phyloP scores from a whole-genome alignment of 1,140 invertebrate genomes.

The Argopecten irradians region DNA sequence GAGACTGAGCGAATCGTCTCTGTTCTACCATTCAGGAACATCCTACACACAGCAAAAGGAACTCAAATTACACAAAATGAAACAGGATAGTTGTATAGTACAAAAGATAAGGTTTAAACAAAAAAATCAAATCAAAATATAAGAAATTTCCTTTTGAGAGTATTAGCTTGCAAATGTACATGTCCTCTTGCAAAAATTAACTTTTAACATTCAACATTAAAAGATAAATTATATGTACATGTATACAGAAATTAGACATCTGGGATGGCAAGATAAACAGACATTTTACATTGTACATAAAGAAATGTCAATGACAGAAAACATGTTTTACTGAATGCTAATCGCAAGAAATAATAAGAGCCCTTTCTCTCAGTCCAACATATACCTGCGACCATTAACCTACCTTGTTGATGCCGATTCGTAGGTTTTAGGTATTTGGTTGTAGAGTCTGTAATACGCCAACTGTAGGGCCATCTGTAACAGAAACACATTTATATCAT shows the following conservation, averaged over 20 bases:
- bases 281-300: too few relatives aligned
- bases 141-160: not conserved
- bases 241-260: too few relatives aligned
- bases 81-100: not conserved
- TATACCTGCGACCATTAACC: not conserved
- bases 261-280: too few relatives aligned
- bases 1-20: constrained; percentile 66
- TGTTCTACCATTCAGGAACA: constrained; percentile 64
- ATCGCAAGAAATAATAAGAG: too few relatives aligned
- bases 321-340: too few relatives aligned
- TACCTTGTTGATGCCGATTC: constrained; percentile 67
- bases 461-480: constrained; percentile 65
- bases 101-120: not conserved
- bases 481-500: not conserved
- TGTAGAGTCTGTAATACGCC: constrained; percentile 59
- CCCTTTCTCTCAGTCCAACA: too few relatives aligned
- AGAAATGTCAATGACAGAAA: too few relatives aligned
- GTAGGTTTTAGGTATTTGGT: constrained; percentile 63
- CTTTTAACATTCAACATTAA: too few relatives aligned
- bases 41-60: constrained; percentile 45
- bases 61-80: not conserved
- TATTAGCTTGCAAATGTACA: too few relatives aligned
- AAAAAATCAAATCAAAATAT: not conserved
- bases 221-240: too few relatives aligned
- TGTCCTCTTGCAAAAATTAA: too few relatives aligned